A percentile compares a stretch with the other conserved stretches of the same genome.
Conservation (phyloP, 1,140 invertebrate species). For the Dolichoris vasculosae region DNA sequence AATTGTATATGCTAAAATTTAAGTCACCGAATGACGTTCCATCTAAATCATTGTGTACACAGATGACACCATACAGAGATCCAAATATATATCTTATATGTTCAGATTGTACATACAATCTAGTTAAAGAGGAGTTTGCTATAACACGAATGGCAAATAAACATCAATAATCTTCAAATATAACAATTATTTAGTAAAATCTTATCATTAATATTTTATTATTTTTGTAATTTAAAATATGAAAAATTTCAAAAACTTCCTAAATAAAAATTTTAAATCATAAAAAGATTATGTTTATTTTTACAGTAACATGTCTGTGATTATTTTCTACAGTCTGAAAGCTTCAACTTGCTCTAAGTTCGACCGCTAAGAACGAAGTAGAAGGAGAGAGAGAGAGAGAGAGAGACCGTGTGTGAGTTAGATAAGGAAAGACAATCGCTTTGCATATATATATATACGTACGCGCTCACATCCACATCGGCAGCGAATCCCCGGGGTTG, state of each 20-base stretch:
- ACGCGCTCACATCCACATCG: constrained; percentile 38
- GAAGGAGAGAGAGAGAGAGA: not conserved
- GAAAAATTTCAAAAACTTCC: not conserved
- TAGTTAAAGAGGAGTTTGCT: not conserved
- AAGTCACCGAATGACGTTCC: not conserved
- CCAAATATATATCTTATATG: not conserved
- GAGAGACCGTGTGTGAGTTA: not conserved
- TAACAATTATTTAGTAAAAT: not conserved
- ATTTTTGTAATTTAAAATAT: too few species aligned
- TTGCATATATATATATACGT: not conserved
- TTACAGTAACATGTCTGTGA: not conserved
- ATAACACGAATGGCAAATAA: not conserved
- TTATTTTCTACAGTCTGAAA: not conserved
- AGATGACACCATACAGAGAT: not conserved
- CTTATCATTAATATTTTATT: too few species aligned
- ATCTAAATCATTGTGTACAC: not conserved
- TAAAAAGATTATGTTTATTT: not conserved
- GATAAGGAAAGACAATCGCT: too few species aligned
- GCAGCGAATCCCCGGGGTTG: constrained; percentile 46
- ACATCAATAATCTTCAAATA: too few species aligned
- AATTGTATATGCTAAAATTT: constrained; percentile 12
- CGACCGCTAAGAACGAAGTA: not conserved
- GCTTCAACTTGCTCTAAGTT: not conserved
- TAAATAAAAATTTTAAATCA: not conserved
- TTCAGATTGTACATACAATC: not conserved